phyloP scores from a whole-genome alignment of 2,888 invertebrate species.

The Oligia strigilis region DNA sequence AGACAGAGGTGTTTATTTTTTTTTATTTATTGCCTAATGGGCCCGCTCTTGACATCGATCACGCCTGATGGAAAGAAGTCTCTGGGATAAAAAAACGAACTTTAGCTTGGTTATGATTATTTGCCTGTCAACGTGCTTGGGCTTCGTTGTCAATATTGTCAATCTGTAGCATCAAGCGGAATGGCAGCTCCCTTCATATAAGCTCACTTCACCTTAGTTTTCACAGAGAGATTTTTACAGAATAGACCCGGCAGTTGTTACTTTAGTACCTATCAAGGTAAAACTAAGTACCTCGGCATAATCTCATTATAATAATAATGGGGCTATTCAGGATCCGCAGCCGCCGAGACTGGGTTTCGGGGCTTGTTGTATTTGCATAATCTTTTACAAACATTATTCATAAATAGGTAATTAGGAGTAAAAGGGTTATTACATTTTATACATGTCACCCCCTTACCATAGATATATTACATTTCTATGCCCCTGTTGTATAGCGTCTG shows the following conservation, averaged over 20 bases:
- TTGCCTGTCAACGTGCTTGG: too few species aligned
- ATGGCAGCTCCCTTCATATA: too few species aligned
- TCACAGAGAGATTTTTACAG: neutral
- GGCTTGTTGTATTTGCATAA: constrained; percentile 17
- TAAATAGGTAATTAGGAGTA: neutral
- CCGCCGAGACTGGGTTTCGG: neutral
- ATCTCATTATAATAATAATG: constrained; percentile 7
- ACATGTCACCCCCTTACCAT: neutral
- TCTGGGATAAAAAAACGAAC: too few species aligned
- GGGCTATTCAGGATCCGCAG: neutral
- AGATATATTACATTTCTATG: too few species aligned
- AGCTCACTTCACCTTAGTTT: neutral
- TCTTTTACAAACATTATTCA: constrained; percentile 1
- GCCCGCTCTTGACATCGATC: too few species aligned
- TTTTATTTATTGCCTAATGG: too few species aligned
- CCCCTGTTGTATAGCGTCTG: too few species aligned
- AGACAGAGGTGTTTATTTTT: too few species aligned
- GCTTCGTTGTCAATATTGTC: too few species aligned
- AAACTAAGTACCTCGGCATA: neutral
- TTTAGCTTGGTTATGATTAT: too few species aligned
- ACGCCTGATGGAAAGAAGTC: too few species aligned
- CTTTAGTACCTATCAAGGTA: neutral
- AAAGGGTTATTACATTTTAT: neutral
- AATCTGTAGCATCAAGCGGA: too few species aligned
- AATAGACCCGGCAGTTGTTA: neutral